Evolutionary conservation across 2,888 invertebrate genomes (phyloP).

Genomic region (Eupithecia subfuscata): DNA sequence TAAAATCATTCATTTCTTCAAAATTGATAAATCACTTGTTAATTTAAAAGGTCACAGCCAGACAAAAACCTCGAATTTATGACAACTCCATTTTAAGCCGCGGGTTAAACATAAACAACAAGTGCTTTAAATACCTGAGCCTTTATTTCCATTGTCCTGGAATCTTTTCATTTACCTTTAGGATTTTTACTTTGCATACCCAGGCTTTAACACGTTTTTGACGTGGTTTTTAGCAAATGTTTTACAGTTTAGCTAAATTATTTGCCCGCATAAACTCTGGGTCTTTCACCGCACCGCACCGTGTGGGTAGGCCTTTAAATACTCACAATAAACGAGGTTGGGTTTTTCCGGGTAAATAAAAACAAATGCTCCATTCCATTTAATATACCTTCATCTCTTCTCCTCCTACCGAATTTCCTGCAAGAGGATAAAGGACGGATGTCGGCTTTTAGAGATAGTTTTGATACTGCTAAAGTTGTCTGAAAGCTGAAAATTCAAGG

Average conservation of each 20-base stretch:
- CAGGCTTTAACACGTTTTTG: constrained; percentile 3
- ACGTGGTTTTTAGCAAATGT: constrained; percentile 6
- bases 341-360: constrained; percentile 52
- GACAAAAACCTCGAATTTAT: background rate
- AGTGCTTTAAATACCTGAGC: background rate
- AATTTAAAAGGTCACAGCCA: too few species aligned
- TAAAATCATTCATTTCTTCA: too few species aligned
- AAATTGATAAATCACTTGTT: too few species aligned
- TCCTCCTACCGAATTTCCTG: constrained; percentile 13
- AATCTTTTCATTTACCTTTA: constrained; percentile 3
- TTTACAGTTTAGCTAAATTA: constrained; percentile 6
- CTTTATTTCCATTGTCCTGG: constrained; percentile 1
- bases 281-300: constrained; percentile 4
- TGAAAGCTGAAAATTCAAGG: background rate
- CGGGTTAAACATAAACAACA: background rate
- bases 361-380: constrained; percentile 53
- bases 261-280: background rate
- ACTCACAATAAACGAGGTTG: constrained; percentile 40
- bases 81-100: background rate
- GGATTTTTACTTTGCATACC: background rate
- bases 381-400: constrained; percentile 39
- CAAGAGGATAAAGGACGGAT: constrained; percentile 14
- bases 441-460: constrained; percentile 13
- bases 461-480: constrained; percentile 7
- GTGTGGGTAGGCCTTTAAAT: constrained; percentile 29